Evolutionary conservation across 2,113 vertebrate genomes (phyloP).

Genomic region (Strigops habroptila): DNA sequence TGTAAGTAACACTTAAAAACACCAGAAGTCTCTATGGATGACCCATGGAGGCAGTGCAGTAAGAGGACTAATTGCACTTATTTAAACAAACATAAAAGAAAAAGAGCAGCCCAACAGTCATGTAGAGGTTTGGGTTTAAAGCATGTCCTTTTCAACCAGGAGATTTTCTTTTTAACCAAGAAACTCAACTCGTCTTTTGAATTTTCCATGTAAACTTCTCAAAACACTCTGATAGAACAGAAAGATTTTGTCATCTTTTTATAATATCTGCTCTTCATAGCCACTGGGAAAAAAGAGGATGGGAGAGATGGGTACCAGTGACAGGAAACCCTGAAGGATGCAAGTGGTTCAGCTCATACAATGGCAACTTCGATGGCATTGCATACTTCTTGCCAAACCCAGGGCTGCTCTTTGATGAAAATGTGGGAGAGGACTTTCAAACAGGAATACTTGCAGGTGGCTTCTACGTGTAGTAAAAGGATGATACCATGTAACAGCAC

Average conservation of each 20-base stretch:
- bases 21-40: not conserved
- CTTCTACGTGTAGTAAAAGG: not conserved
- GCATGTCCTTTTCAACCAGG: not conserved
- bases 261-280: not conserved
- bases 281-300: not conserved
- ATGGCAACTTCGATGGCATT: not conserved
- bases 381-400: not conserved
- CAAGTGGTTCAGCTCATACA: not conserved
- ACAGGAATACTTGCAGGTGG: not conserved
- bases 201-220: not conserved
- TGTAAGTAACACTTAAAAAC: not conserved
- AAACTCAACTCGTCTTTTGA: not conserved
- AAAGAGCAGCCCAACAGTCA: not conserved
- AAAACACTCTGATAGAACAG: not conserved
- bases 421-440: not conserved
- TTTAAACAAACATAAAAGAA: not conserved
- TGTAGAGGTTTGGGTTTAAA: not conserved
- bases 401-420: not conserved
- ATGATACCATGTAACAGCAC: not conserved
- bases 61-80: not conserved
- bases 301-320: not conserved
- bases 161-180: not conserved
- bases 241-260: not conserved
- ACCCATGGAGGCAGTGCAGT: not conserved
- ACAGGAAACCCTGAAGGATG: not conserved